Base-by-base conservation (phyloP, 2,888 invertebrate genomes). In the Xestobium rufovillosum region DNA sequence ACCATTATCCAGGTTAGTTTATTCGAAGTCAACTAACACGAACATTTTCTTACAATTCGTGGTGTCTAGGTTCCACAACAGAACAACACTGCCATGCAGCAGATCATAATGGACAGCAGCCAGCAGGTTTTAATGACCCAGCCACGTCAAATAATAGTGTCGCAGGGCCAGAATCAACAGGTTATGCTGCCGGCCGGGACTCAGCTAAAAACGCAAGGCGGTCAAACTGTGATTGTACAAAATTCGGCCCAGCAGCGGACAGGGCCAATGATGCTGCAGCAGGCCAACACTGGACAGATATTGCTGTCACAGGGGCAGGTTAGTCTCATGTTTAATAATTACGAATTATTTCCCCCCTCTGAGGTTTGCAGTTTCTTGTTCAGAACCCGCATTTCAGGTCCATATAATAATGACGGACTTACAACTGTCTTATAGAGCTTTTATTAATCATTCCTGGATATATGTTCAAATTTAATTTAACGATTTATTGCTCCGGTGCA, bases 101-200 rank as follows among this genome's bases (percentile, higher is more conserved):
- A 63, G 37, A 48, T 65, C 17, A 55, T 61, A 15, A 51, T 64
- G 30, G 60, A 66, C n/a, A 65, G 65, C 39, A 62, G 61, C 25
- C 65, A 65, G 36, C 57, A 56, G 4, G 56, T 66, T n/a, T 53
- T 68, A 2, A 36, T 58, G 3, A 57, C 67, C 3, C 65, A 63
- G 15, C 66, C 69, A 1, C 58, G 73, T 32, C 73, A 73, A 52
- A 73, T 74, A 33, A 68, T 74, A 32, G 71, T 74, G 1, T 69
- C 64, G 9, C 62, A 62, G 43, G 44, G 57, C 4, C 55, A 55
- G 29, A 46, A 56, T 30, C 53, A 52, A 30, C 31, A 36, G 6
- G 19, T 14, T 16, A 9, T 19, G 6, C 12, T 53, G 26, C 49
- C 56, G 3, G 45, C 56, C 4, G 59, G 60, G 15, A 59, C 64